Conservation (phyloP, 2,113 vertebrate genomes). For the Menidia beryllina region DNA sequence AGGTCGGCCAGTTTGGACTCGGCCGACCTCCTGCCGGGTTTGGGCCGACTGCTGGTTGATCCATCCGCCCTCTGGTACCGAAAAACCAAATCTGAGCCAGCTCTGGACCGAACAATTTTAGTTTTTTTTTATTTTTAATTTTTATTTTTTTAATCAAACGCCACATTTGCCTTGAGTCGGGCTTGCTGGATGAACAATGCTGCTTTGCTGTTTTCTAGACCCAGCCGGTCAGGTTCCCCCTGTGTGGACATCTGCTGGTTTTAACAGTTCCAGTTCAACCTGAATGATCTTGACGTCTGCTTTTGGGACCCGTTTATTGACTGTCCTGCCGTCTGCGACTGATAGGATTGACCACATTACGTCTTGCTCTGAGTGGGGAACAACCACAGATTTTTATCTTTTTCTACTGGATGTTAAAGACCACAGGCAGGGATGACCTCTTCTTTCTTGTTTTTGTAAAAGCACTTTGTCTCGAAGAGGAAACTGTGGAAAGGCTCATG, state of each 20-base stretch:
- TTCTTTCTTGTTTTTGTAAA: constrained; percentile 35
- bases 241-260: constrained; percentile 6
- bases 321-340: constrained; percentile 8
- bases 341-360: constrained; percentile 39
- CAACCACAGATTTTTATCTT: constrained; percentile 57
- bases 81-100: constrained; percentile 14
- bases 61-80: neutral
- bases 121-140: neutral
- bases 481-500: constrained; percentile 8
- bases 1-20: neutral
- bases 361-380: constrained; percentile 52
- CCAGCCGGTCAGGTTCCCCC: neutral
- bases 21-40: neutral
- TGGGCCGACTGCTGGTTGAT: neutral
- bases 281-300: neutral
- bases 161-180: constrained; percentile 22
- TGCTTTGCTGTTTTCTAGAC: too few relatives aligned
- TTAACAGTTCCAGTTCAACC: constrained; percentile 9
- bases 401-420: constrained; percentile 43
- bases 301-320: constrained; percentile 2
- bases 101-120: neutral
- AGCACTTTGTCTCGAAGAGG: constrained; percentile 63
- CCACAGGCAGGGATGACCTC: constrained; percentile 29
- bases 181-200: constrained; percentile 2
- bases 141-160: neutral